Conservation (phyloP, 2,113 vertebrate species). For the Oreochromis aureus region DNA sequence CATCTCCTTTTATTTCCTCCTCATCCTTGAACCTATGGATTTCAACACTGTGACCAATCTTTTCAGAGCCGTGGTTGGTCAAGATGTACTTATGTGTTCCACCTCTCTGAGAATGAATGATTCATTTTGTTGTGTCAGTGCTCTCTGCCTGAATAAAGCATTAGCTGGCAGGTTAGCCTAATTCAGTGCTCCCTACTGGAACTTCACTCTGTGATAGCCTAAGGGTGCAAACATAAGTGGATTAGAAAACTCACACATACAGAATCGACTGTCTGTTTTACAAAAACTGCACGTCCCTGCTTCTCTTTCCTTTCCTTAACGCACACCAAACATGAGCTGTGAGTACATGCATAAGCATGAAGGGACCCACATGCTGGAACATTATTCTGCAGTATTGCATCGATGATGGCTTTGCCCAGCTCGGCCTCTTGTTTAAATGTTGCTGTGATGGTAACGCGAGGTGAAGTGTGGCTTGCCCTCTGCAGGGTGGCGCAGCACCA, state of each 20-base stretch:
- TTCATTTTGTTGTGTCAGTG: constrained; percentile 21
- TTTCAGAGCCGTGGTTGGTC: not conserved
- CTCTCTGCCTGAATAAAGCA: constrained; percentile 29
- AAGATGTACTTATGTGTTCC: constrained; percentile 9
- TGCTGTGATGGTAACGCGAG: constrained; percentile 7
- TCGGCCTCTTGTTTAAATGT: not conserved
- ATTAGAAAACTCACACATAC: constrained; percentile 39
- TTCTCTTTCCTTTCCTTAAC: not conserved
- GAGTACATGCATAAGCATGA: not conserved
- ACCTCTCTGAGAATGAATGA: constrained; percentile 6
- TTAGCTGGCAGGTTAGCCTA: constrained; percentile 41
- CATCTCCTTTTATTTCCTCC: not conserved
- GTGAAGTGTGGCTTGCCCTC: constrained; percentile 6
- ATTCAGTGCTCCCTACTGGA: constrained; percentile 41
- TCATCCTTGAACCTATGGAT: not conserved
- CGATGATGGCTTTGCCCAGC: not conserved
- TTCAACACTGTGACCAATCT: not conserved
- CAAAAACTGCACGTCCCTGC: not conserved
- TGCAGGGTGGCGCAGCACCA: not conserved
- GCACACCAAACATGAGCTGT: not conserved
- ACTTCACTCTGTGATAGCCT: constrained; percentile 35
- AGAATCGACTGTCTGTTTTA: constrained; percentile 19
- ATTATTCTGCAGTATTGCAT: not conserved
- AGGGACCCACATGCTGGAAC: not conserved
- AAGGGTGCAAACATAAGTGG: constrained; percentile 48